These are phyloP conservation scores for Collichthys lucidus DNA, from an alignment of 2,113 vertebrate species.

Conservation along the genomic window DNA sequence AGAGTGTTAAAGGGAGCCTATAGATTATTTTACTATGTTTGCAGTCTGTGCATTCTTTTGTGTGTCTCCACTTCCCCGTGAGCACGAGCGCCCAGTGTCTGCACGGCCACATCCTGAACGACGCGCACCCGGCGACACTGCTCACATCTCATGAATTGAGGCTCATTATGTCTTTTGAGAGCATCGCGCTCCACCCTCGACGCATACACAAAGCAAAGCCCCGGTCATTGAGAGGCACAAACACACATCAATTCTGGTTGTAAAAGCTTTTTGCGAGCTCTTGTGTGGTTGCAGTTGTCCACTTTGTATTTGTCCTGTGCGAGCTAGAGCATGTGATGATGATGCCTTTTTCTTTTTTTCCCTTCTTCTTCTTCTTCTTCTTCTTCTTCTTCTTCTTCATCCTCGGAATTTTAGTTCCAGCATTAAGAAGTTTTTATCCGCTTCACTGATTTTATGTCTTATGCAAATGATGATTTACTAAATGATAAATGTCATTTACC, in stretches of 20 bases:
- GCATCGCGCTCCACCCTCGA: conserved; percentile 34
- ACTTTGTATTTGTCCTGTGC: conserved; percentile 61
- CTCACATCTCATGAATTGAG: conserved; percentile 53
- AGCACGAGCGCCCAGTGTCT: conserved; percentile 38
- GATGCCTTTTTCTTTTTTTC: conserved; percentile 40
- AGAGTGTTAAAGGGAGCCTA: conserved; percentile 49
- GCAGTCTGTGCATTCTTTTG: conserved; percentile 57
- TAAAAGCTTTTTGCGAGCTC: conserved; percentile 72
- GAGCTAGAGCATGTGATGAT: conserved; percentile 68
- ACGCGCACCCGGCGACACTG: conserved; percentile 32
- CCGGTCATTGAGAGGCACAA: conserved; percentile 55
- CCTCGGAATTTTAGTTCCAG: conserved; percentile 42
- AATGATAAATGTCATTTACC: conserved; percentile 70
- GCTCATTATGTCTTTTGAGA: conserved; percentile 56
- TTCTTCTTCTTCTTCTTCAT: conserved; percentile 28
- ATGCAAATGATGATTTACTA: conserved; percentile 70
- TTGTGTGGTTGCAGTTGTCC: conserved; percentile 57
- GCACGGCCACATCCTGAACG: conserved; percentile 60
- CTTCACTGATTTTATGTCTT: conserved; percentile 72
- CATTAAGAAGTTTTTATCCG: conserved; percentile 57
- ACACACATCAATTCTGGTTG: conserved; percentile 67
- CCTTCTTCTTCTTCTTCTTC: conserved; percentile 11
- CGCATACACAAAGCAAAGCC: conserved; percentile 56
- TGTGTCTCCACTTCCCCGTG: conserved; percentile 59
- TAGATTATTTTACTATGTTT: conserved; percentile 71